Percentiles rank a stretch among this genome's conserved stretches.
phyloP scores from a whole-genome alignment of 2,797 vertebrate species.

The Babyrousa celebensis region DNA sequence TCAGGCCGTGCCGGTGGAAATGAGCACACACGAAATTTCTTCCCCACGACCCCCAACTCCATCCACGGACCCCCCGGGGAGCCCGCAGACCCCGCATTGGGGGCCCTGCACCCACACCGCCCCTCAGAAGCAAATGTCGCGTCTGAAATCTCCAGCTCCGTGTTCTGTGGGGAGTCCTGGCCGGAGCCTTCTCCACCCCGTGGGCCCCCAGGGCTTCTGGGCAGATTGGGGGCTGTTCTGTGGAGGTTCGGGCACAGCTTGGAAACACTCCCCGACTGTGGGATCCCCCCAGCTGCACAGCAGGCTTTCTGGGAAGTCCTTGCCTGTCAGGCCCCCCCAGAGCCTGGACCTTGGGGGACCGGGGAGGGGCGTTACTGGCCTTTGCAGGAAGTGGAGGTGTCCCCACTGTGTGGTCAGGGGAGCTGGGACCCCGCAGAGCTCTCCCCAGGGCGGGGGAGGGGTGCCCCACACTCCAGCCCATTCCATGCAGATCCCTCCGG shows the following conservation, averaged over 20 bases:
- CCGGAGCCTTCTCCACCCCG: rapidly evolving
- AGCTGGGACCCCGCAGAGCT: neutral
- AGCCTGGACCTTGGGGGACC: too few species aligned
- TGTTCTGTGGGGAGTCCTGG: neutral
- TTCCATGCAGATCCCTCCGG: too few species aligned
- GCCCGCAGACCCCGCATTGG: neutral
- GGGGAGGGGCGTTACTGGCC: neutral
- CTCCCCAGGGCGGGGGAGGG: neutral
- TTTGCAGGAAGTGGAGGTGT: neutral
- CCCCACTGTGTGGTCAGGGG: neutral
- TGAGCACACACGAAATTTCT: neutral
- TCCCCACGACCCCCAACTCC: neutral
- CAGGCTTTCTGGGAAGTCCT: neutral
- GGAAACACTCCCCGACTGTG: neutral
- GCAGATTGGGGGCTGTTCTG: neutral
- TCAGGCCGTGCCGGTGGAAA: neutral
- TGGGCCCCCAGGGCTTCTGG: neutral
- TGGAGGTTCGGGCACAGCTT: neutral
- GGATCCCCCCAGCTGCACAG: neutral
- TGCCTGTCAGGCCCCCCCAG: neutral
- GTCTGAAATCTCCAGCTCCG: neutral
- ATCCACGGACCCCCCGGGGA: neutral
- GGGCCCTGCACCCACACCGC: too few species aligned
- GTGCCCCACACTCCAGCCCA: too few species aligned
- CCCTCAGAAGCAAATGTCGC: rapidly evolving